A percentile compares a stretch with the other conserved stretches of the same genome.
phyloP scores from a whole-genome alignment of 2,797 vertebrate genomes.

The Xiphophorus birchmanni region DNA sequence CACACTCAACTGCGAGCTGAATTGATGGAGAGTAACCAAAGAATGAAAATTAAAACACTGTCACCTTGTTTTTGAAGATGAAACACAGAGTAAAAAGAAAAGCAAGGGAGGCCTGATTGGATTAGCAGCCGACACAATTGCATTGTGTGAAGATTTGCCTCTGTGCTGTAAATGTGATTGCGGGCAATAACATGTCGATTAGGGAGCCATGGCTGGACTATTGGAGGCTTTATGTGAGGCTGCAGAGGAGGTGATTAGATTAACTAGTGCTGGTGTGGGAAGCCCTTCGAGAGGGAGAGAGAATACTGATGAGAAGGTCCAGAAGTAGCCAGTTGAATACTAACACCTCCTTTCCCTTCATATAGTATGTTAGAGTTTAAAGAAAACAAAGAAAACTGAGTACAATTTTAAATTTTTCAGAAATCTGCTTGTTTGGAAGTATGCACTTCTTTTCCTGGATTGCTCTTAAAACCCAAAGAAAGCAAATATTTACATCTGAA shows the following conservation, averaged over 20 bases:
- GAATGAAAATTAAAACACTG: constrained; percentile 81
- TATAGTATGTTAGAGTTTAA: constrained; percentile 30
- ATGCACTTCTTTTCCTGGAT: not conserved
- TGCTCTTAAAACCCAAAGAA: not conserved
- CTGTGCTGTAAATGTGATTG: constrained; percentile 93
- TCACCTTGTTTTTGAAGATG: constrained; percentile 86
- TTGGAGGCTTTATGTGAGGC: constrained; percentile 92
- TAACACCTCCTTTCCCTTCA: constrained; percentile 32
- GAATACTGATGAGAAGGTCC: constrained; percentile 72
- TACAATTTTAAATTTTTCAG: not conserved
- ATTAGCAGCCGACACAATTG: constrained; percentile 90
- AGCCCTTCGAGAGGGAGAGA: constrained; percentile 42
- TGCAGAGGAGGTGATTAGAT: constrained; percentile 90
- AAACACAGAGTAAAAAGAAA: constrained; percentile 86
- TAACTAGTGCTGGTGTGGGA: constrained; percentile 80
- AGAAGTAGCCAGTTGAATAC: constrained; percentile 48
- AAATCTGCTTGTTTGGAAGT: not conserved
- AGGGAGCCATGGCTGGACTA: constrained; percentile 85
- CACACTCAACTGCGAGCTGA: constrained; percentile 58
- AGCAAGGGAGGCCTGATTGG: constrained; percentile 85
- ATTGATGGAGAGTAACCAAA: constrained; percentile 69
- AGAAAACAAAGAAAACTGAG: not conserved
- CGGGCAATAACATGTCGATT: constrained; percentile 96
- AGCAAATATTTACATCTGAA: not conserved
- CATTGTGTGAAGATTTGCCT: constrained; percentile 95